phyloP scores from a whole-genome alignment of 37 sponge, comb jelly and placozoan genomes.

The Amphimedon queenslandica region DNA sequence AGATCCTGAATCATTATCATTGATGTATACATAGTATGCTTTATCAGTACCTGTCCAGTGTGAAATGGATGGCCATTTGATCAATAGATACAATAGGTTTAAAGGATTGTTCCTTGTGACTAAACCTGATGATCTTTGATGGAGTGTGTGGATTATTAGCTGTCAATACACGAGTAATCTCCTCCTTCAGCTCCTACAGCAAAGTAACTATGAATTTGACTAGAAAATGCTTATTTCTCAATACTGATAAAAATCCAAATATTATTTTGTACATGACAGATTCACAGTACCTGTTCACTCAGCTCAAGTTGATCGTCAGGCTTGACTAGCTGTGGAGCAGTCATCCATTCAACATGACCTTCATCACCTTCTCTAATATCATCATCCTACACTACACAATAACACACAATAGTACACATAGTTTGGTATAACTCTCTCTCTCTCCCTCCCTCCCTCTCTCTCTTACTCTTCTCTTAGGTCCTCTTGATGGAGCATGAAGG shows the following conservation, averaged over 20 bases:
- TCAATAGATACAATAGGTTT: slow-evolving; percentile 76
- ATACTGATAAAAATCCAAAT: background rate
- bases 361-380: slow-evolving; percentile 28
- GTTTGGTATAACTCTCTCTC: background rate
- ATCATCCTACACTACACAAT: slow-evolving; percentile 11
- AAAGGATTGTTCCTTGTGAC: slow-evolving; percentile 80
- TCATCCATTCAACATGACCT: slow-evolving; percentile 22
- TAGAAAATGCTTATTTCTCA: background rate
- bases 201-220: slow-evolving; percentile 29
- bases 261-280: background rate
- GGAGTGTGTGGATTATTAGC: slow-evolving; percentile 99
- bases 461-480: slow-evolving; percentile 53
- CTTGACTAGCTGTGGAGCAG: slow-evolving; percentile 17
- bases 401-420: background rate
- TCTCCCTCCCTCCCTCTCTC: background rate
- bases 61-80: slow-evolving; percentile 84
- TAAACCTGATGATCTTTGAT: slow-evolving; percentile 85
- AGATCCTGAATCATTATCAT: too few species aligned
- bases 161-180: slow-evolving; percentile 91
- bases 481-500: slow-evolving; percentile 65
- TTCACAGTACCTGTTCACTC: slow-evolving; percentile 54
- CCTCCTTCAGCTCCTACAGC: slow-evolving; percentile 88
- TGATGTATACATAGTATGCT: too few species aligned
- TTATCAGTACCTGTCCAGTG: slow-evolving; percentile 74
- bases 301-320: slow-evolving; percentile 89